Evolutionary conservation across 1,140 invertebrate species (phyloP), one percentile per base, ranked within the genome.

Genomic region (Eurosta solidaginis): DNA sequence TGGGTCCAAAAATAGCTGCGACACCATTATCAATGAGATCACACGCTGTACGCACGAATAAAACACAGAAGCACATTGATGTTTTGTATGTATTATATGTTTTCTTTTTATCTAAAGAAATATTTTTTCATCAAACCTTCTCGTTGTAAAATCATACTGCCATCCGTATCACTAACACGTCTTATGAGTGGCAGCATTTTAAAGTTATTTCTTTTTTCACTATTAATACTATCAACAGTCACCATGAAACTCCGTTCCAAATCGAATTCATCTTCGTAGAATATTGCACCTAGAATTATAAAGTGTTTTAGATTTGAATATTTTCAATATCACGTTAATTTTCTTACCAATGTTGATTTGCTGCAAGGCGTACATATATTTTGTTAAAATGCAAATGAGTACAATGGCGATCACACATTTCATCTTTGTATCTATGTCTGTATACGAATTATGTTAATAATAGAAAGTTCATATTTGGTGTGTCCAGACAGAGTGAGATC

Each of bases 1-100:
- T 90, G 33, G 94, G 94, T 27, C 95, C 95, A 85, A 96, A 95
- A 83, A 96, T 93, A 78, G 92, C 94, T 3, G 91, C 92, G 25
- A 96, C 90, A 40, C 94, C 94, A 82, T 90, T 89, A 45, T 89
- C 84, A 76, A 91, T 78, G 63, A 92, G 83, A 68, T 91, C 88
- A 83, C 91, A 92, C 33, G 88, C 91, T 92, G 47, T 29, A 73
- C 0, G 12, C 42, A 42, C 36, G 36, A 68, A 76, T 44, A 17
- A 73, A 42, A 76, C 27, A 17, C 45, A n/a, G 40, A 81, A 84
- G 77, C 29, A 74, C 79, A 79, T 36, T 78, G n/a, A 63, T 52
- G 74, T 52, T 74, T 36, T 33, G 68, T 74, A 42, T 76, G 36
- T 68, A 22, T 29, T 2, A 20, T 25, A 47, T 12, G 77, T 80